Evolutionary conservation across 2,797 vertebrate genomes (phyloP), one percentile per base, ranked within the genome.

Genomic region (Neostethus bicornis): DNA sequence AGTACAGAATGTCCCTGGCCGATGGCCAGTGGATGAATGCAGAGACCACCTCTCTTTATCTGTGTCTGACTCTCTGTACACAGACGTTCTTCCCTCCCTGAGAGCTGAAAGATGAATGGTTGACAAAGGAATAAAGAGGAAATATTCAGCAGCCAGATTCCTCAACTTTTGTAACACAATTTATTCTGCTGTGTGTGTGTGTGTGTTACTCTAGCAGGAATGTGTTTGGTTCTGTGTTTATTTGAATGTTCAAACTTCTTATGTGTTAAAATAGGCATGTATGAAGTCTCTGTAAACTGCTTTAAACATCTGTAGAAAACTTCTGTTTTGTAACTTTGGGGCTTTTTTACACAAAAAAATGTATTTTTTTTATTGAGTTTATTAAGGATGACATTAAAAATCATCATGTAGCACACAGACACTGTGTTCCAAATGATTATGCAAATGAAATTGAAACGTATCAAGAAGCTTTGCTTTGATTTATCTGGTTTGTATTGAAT

Each of bases 1-100:
- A 87, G 93, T 89, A 94, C 93, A 92, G 90, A 91, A 92, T 93
- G 91, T 95, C 92, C 92, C 91, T 94, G 94, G 92, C 61, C 2
- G 16, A 2, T 24, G 1, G 63, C 85, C 90, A 89, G 70, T 3
- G 29, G 43, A 26, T 68, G 73, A 80, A 80, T 78, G 80, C 86
- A 78, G 77, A 79, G 42, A 77, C 65, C 6, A 17, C 60, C 35
- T 57, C 70, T 69, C 57, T 54, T 71, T n/a, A 46, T 50, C 61
- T 47, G 20, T 52, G 51, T 62, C 70, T 53, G 13, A 55, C 53
- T 52, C 51, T 62, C 25, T 70, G 37, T 70, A 21, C 47, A 51
- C 55, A 61, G 70, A 74, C 39, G 2, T 29, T 38, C 35, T 17
- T 66, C 48, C 58, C 79, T 66, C 76, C 66, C 47, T 71, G 9